Conservation (phyloP, 2,797 vertebrate species). For the Meda fulgida region DNA sequence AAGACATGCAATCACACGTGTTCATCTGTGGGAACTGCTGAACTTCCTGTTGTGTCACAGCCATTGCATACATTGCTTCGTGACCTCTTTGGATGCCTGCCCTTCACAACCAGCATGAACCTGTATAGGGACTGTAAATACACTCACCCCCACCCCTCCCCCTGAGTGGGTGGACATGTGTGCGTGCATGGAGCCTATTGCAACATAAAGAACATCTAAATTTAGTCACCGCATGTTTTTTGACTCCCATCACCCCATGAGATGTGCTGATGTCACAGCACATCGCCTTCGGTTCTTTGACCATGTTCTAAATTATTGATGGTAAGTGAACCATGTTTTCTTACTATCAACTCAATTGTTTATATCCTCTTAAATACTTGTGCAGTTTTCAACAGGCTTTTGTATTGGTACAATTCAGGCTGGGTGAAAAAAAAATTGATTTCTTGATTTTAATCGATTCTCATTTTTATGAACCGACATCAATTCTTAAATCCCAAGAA, state of each 20-base stretch:
- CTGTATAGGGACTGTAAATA: slow-evolving; percentile 1
- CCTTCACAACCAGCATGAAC: slow-evolving; percentile 58
- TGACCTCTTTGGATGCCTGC: slow-evolving; percentile 57
- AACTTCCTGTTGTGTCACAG: slow-evolving; percentile 30
- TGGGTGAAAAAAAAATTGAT: no score
- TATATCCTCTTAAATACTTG: background rate
- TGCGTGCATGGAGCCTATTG: slow-evolving; percentile 37
- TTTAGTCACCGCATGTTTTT: slow-evolving; percentile 9
- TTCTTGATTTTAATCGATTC: background rate
- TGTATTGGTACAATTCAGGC: background rate
- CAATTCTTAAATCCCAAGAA: no score
- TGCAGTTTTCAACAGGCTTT: background rate
- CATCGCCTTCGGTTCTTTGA: no score
- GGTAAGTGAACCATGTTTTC: background rate
- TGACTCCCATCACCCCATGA: slow-evolving; percentile 1
- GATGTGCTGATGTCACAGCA: slow-evolving; percentile 24
- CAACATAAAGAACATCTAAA: slow-evolving; percentile 36
- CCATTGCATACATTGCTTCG: slow-evolving; percentile 43
- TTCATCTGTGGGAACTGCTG: background rate
- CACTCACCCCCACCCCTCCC: slow-evolving; percentile 37
- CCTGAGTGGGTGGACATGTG: background rate
- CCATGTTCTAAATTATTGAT: background rate
- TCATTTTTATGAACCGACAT: background rate
- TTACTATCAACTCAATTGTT: background rate
- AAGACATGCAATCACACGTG: background rate